Conservation (phyloP, 64 coral and sea anemone species). For the Acropora yongei region DNA sequence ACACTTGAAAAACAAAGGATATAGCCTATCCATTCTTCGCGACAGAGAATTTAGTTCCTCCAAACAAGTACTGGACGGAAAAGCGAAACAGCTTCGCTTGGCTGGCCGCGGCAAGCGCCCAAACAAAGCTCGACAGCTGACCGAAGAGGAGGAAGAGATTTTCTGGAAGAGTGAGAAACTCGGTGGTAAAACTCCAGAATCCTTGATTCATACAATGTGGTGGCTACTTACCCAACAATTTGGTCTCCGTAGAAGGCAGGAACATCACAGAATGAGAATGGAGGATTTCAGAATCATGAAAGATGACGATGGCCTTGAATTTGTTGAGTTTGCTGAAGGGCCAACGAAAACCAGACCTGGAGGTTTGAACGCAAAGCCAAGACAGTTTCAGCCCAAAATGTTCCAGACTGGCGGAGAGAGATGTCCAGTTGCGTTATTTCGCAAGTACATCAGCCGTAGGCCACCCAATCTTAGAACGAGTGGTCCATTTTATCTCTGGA, state of each 20-base stretch:
- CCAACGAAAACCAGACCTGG: too few species aligned
- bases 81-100: background rate
- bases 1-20: background rate
- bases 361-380: too few species aligned
- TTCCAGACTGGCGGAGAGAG: too few species aligned
- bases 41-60: background rate
- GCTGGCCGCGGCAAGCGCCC: background rate
- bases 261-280: background rate
- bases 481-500: too few species aligned
- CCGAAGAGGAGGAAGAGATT: background rate
- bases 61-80: background rate
- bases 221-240: too few species aligned
- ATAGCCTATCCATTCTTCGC: background rate
- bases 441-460: too few species aligned
- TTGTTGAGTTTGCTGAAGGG: background rate
- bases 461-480: too few species aligned
- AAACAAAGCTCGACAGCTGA: background rate
- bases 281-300: slow-evolving; percentile 2
- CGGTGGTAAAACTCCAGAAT: background rate
- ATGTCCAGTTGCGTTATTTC: too few species aligned
- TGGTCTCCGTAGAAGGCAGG: background rate
- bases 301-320: background rate
- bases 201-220: background rate
- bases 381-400: too few species aligned
- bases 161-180: background rate